Base-by-base conservation (phyloP, 1,140 invertebrate species). In the Pygmarrhopalites habei region DNA sequence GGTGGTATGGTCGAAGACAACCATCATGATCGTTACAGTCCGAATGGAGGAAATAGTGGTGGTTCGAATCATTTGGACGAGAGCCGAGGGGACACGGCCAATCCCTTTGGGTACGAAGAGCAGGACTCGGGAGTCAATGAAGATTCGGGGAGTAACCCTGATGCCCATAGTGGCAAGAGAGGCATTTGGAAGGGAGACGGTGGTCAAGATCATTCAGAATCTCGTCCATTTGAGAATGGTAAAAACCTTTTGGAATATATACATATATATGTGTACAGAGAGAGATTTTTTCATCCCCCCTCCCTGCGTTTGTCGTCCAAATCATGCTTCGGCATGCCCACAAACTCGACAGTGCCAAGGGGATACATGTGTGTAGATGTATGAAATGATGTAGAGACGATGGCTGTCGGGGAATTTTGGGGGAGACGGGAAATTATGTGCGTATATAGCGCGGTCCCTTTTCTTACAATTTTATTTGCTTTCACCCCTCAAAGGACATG, bases 151-250 rank as follows among this genome's bases (percentile, higher is more conserved):
- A 35, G 32, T 35, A 15, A 35, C 5, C 3, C 49, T 15, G 66
- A 71, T 52, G 61, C 56, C n/a, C n/a, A n/a, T 58, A 62, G 66
- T 44, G 69, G 69, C 51, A 70, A 70, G 51, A 52, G 66, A 29
- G 66, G 66, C n/a, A 62, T 62, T 32, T 62, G 60, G 62, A 68
- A 68, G 39, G 66, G 62, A 23, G 62, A 65, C 43, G 49, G 29
- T 53, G 66, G 63, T 49, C 60, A 62, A 55, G 61, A 62, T 14
- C 32, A 63, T 44, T 62, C 62, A 23, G 62, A 69, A 28, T 62
- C 65, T 23, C 60, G 64, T 43, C 59, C n/a, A n/a, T n/a, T 68
- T 28, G 69, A 68, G 51, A 68, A 63, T 58, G 69, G 69, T 71
- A 66, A 19, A 49, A 23, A n/a, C n/a, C n/a, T n/a, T n/a, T n/a